Evolutionary conservation across 37 sponge, comb jelly and placozoan genomes (phyloP), one percentile per base, ranked within the genome.

Genomic region (Aplysina aerophoba): DNA sequence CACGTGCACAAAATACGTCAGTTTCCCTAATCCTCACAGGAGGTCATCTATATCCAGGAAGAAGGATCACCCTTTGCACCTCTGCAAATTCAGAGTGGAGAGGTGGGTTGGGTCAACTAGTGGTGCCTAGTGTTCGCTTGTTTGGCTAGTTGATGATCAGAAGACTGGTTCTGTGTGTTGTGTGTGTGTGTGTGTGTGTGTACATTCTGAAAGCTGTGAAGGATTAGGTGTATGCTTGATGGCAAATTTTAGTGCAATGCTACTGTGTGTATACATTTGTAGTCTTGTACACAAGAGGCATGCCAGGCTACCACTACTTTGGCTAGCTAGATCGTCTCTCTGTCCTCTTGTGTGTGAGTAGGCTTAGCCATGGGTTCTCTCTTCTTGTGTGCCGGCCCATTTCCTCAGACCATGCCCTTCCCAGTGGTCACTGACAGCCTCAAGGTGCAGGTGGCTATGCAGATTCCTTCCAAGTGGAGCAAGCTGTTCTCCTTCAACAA

Each of bases 401-500:
- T 75, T 37, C 53, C 54, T 40, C 44, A 75, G 78, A 75, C 78
- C 31, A n/a, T 41, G 53, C 54, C 78, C 37, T 75, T 75, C 25
- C 22, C 37, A 40, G 78, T 75, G 54, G 37, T 44, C 21, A 75
- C 38, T 22, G 24, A 50, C 25, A 75, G 22, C 38, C 78, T 40
- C 20, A 75, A 41, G 78, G 40, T 75, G 78, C 44, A 53, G 78
- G 22, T 75, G 16, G n/a, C 54, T 75, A 44, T 75, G 1, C 37
- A 40, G 25, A 24, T 21, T 21, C 31, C 37, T 17, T 75, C 78
- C 53, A 24, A 3, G 25, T 75, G 78, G 78, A 75, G 78, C 53
- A 75, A 75, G 53, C 38, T 50, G 1, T 75, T 75, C 78, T 75
- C 78, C 50, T 75, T 75, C 41, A 44, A 12, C 22, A 75, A 75